These are phyloP conservation scores for Gallinago undulata DNA, from an alignment of 2,113 vertebrate genomes.

Conservation along the genomic window DNA sequence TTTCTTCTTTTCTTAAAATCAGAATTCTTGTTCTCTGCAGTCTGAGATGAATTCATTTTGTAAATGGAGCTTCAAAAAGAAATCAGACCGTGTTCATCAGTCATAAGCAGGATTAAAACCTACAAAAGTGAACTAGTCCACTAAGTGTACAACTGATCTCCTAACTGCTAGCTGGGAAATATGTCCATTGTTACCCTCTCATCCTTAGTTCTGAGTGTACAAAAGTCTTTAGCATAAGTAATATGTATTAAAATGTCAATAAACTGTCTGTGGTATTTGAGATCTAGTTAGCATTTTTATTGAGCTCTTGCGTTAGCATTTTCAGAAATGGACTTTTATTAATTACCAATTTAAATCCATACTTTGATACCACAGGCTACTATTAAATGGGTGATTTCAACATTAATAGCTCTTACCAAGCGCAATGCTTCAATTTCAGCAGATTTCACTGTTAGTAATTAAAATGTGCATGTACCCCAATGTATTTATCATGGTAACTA, in stretches of 20 bases:
- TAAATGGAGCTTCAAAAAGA: conserved; percentile 56
- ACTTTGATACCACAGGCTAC: conserved; percentile 75
- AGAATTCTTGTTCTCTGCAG: conserved; percentile 35
- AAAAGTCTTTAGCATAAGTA: conserved; percentile 71
- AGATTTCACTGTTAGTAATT: conserved; percentile 76
- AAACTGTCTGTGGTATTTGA: conserved; percentile 71
- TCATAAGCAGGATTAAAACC: conserved; percentile 70
- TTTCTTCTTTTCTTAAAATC: background rate
- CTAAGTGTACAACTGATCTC: conserved; percentile 39
- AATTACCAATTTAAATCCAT: conserved; percentile 83
- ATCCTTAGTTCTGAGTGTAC: conserved; percentile 46
- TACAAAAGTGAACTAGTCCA: conserved; percentile 43
- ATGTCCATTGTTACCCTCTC: conserved; percentile 47
- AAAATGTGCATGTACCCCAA: conserved; percentile 69
- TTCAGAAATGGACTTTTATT: conserved; percentile 79
- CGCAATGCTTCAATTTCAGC: conserved; percentile 76
- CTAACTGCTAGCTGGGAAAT: conserved; percentile 40
- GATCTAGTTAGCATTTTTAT: conserved; percentile 83
- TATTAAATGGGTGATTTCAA: conserved; percentile 81
- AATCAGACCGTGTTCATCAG: conserved; percentile 8
- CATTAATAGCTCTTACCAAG: conserved; percentile 75
- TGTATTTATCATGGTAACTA: conserved; percentile 77
- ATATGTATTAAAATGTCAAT: conserved; percentile 76
- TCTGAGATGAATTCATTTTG: conserved; percentile 49
- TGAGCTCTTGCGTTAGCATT: conserved; percentile 76